phyloP scores from a whole-genome alignment of 2,888 invertebrate genomes.

The Xylocampa areola region DNA sequence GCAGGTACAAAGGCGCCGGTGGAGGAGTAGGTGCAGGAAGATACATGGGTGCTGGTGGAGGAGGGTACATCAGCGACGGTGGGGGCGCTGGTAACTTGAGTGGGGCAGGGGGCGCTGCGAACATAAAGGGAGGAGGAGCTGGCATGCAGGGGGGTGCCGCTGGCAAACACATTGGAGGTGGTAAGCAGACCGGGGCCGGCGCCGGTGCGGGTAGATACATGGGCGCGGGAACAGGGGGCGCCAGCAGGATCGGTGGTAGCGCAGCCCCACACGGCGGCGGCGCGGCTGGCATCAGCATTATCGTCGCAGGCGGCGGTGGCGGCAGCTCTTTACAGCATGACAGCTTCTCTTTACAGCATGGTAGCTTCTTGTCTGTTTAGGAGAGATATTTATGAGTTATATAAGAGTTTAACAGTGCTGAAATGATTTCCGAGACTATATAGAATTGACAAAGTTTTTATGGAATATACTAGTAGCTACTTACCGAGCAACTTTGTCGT shows the following conservation, averaged over 20 bases:
- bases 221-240: conserved; percentile 56
- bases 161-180: conserved; percentile 58
- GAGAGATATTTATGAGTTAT: no score
- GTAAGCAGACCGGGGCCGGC: conserved; percentile 56
- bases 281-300: conserved; percentile 77
- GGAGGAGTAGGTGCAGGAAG: conserved; percentile 37
- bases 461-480: no score
- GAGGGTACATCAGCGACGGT: conserved; percentile 26
- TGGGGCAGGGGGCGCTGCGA: conserved; percentile 13
- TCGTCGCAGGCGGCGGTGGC: conserved; percentile 74
- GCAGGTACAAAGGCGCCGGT: conserved; percentile 30
- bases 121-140: conserved; percentile 32
- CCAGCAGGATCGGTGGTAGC: conserved; percentile 56
- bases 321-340: conserved; percentile 58
- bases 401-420: no score
- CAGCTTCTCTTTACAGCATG: conserved; percentile 61
- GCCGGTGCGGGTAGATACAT: conserved; percentile 53
- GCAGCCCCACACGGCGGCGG: conserved; percentile 65
- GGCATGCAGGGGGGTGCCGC: conserved; percentile 26
- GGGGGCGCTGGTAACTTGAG: conserved; percentile 38
- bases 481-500: conserved; percentile 73
- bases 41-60: conserved; percentile 32
- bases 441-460: no score
- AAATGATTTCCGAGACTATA: no score
- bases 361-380: conserved; percentile 60